A percentile compares a stretch with the other conserved stretches of the same genome.
These are phyloP conservation scores for Akabosia matsudoensis DNA, from an alignment of 1,140 invertebrate species.

Conservation along the genomic window DNA sequence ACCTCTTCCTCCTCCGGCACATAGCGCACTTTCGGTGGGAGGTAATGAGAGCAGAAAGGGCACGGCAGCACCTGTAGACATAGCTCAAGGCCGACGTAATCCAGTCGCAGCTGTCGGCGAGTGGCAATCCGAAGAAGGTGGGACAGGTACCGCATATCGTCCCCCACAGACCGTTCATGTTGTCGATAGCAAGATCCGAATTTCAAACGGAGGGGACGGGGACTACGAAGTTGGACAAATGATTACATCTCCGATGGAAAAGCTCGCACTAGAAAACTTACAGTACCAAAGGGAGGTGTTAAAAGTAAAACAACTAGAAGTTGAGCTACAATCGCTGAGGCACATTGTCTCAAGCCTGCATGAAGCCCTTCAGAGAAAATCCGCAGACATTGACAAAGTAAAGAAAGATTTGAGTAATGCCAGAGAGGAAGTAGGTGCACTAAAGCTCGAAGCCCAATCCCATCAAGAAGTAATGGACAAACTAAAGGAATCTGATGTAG, in stretches of 20 bases:
- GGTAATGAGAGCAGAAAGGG: too few relatives aligned
- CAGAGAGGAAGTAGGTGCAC: neutral
- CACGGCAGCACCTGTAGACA: too few relatives aligned
- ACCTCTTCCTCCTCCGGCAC: neutral
- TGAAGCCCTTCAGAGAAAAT: neutral
- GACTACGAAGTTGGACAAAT: slow-evolving; percentile 1
- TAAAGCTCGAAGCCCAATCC: neutral
- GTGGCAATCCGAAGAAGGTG: too few relatives aligned
- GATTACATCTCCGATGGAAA: neutral
- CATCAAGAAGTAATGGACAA: neutral
- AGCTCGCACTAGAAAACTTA: neutral
- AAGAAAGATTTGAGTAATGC: neutral
- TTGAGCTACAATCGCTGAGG: neutral
- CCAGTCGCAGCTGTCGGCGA: too few relatives aligned
- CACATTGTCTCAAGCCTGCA: neutral
- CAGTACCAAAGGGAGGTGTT: neutral
- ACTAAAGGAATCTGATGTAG: neutral
- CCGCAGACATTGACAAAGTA: neutral
- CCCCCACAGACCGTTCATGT: neutral
- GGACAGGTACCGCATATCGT: neutral
- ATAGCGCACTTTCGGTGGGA: neutral
- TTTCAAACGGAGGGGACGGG: neutral
- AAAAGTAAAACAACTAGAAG: neutral
- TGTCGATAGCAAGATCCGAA: neutral
- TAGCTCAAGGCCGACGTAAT: too few relatives aligned